A percentile compares a stretch with the other conserved stretches of the same genome.
Evolutionary conservation across 2,888 invertebrate species (phyloP).

Genomic region (Lacanobia wlatinum): DNA sequence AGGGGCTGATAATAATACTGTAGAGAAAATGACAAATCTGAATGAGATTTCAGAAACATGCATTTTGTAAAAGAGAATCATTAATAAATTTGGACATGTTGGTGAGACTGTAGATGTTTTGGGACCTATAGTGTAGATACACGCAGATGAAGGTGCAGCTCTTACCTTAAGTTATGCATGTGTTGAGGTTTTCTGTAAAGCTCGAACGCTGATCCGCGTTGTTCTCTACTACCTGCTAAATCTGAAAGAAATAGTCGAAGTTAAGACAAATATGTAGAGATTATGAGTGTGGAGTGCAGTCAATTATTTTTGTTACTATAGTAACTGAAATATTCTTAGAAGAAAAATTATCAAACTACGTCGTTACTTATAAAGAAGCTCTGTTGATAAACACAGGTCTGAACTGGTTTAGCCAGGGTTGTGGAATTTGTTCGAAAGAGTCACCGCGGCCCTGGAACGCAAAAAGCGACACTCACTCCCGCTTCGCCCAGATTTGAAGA

Average conservation of each 20-base stretch:
- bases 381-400: too few species aligned
- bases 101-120: slow-evolving; percentile 40
- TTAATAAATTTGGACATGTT: slow-evolving; percentile 44
- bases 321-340: too few species aligned
- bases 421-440: too few species aligned
- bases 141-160: slow-evolving; percentile 40
- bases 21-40: slow-evolving; percentile 48
- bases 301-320: too few species aligned
- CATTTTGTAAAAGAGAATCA: slow-evolving; percentile 65
- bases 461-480: too few species aligned
- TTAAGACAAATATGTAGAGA: too few species aligned
- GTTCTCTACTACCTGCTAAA: slow-evolving; percentile 96
- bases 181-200: slow-evolving; percentile 97
- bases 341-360: too few species aligned
- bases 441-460: too few species aligned
- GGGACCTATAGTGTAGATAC: slow-evolving; percentile 45
- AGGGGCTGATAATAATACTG: slow-evolving; percentile 74
- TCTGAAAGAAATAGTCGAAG: slow-evolving; percentile 74
- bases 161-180: slow-evolving; percentile 95
- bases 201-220: slow-evolving; percentile 98
- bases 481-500: too few species aligned
- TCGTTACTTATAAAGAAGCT: too few species aligned
- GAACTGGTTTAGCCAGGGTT: too few species aligned
- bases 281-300: too few species aligned
- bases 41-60: slow-evolving; percentile 76